Base-by-base conservation (phyloP, 2,888 invertebrate species). In the Stenurella melanura region DNA sequence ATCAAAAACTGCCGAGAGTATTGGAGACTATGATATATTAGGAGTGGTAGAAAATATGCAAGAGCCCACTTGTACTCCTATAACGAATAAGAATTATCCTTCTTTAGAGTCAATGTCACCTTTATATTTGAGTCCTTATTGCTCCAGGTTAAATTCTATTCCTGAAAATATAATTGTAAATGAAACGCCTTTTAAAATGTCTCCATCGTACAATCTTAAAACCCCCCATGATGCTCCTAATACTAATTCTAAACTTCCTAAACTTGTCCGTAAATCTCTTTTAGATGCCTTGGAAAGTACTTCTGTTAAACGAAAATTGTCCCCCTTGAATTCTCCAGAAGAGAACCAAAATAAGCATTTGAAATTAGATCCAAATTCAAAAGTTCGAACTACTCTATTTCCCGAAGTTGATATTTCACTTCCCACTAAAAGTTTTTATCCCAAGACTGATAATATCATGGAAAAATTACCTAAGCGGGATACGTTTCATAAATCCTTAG, bases 341-440 rank as follows among this genome's bases (percentile, higher is more conserved):
- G 78, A 78, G 42, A 67, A 21, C 18, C 42, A 60, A 60, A 60
- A 6, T 38, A 81, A 83, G 56, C 70, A 61, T 12, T 21, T 77
- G 10, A 85, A 85, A 64, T 54, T 80, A 17, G 83, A 83, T 71
- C 63, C 75, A 5, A 87, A 78, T 50, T 87, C 88, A 0, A 89
- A 88, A 85, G 89, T 89, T 1, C 83, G 89, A 19, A 89, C 89
- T 7, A 87, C 88, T 9, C 77, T 90, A 26, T 90, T 90, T 82
- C 86, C 87, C 9, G 86, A 87, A 75, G 76, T 80, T 15, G 85
- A 92, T 83, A 90, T 91, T 18, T 86, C 86, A 11, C 68, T 93
- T 0, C 90, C 92, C 0, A 86, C 92, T 0, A 91, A 91, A 84
- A 91, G 90, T 0, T 93, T 93, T 85, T 93, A 93, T 81, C 91